These are phyloP conservation scores for Sebastes itinus DNA, from an alignment of 2,797 vertebrate genomes.

Conservation along the genomic window DNA sequence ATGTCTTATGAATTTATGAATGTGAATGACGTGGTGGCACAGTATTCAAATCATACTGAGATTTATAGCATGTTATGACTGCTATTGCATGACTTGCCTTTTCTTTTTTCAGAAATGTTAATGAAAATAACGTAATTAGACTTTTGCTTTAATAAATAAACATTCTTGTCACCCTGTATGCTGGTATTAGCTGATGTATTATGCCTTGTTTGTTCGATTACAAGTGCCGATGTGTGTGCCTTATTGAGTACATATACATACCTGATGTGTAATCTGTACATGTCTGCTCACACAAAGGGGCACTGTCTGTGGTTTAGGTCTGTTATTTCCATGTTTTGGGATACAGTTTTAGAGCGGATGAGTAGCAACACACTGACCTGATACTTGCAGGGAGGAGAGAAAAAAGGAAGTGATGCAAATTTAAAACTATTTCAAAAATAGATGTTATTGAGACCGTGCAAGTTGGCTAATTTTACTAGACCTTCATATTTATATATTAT, in stretches of 20 bases:
- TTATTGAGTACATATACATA: neutral
- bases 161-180: neutral
- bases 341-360: neutral
- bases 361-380: neutral
- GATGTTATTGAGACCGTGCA: neutral
- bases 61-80: neutral
- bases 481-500: neutral
- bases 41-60: neutral
- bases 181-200: neutral
- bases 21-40: neutral
- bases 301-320: neutral
- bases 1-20: constrained; percentile 1
- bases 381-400: neutral
- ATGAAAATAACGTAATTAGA: neutral
- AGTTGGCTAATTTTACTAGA: neutral
- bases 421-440: neutral
- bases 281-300: neutral
- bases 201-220: neutral
- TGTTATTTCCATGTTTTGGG: neutral
- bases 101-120: neutral
- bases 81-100: neutral
- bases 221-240: neutral
- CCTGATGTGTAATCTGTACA: neutral
- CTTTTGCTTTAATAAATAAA: neutral
- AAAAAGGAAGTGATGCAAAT: neutral